Evolutionary conservation across 2,797 vertebrate genomes (phyloP), one percentile per base, ranked within the genome.

Genomic region (Ibycter americanus): DNA sequence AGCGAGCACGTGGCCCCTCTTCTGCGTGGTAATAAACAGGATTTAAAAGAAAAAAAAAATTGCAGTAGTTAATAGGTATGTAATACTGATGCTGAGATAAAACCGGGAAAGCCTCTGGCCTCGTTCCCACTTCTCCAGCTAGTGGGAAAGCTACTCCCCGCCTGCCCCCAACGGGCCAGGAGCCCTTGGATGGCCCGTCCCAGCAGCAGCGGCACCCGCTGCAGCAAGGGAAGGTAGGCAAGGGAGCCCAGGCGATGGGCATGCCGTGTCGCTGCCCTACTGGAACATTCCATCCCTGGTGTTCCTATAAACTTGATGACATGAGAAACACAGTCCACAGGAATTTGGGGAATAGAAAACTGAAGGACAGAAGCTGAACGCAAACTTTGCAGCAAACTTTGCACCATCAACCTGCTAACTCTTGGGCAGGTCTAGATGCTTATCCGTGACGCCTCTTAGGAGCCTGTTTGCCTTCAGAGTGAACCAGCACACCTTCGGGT

Each of bases 351-450:
- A 22, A 66, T 74, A 36, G 36, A 47, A 90, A 62, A 73, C 5
- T 2, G 8, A 62, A 88, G 31, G 20, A 34, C 1, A 0, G 22
- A 58, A 31, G 5, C 22, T 0, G 1, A 87, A 65, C 0, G 2
- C 40, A 82, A 55, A 58, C 26, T n/a, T 44, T 1, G 61, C 27
- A 72, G 71, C 40, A 51, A 49, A 6, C 47, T 56, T 20, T 1
- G 0, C 25, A 27, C 29, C 3, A 1, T 21, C 34, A 23, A 21
- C 20, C 61, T 44, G 54, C 31, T 58, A 52, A 49, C 47, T 34
- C 34, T 42, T 0, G 4, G 14, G 20, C 36, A 65, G 22, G 22
- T 38, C 55, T 12, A 47, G 31, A 26, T 27, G 32, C 8, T 61
- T 15, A 51, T 14, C 47, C 65, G 15, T 2, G 2, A 31, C 15